These are phyloP conservation scores for Genyomyrus donnyi DNA, from an alignment of 2,113 vertebrate species.

Conservation along the genomic window DNA sequence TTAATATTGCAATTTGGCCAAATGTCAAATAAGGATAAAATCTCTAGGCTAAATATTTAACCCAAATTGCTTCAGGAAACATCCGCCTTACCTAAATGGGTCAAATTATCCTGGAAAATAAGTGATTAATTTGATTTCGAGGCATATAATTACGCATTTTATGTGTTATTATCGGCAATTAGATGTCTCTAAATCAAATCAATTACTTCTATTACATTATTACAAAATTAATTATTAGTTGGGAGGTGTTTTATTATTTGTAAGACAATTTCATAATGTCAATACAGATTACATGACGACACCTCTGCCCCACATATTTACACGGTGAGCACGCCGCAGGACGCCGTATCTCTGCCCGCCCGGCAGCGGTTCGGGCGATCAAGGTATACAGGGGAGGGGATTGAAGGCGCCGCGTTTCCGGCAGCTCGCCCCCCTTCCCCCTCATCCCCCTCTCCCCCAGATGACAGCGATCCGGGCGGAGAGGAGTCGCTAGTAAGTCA, in stretches of 20 bases:
- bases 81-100: not conserved
- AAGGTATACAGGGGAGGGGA: conserved; percentile 37
- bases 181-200: not conserved
- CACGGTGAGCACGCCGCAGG: not conserved
- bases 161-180: not conserved
- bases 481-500: not conserved
- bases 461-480: not conserved
- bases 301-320: not conserved
- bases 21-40: not conserved
- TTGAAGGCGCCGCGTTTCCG: conserved; percentile 24
- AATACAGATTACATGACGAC: not conserved
- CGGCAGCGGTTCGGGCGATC: not conserved
- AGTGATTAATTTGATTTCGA: not conserved
- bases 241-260: not conserved
- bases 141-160: not conserved
- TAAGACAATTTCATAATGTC: not conserved
- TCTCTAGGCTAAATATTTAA: not conserved
- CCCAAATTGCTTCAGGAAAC: not conserved
- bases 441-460: not conserved
- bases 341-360: not conserved
- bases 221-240: not conserved
- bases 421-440: not conserved
- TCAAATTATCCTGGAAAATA: not conserved
- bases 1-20: not conserved
- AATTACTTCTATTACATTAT: not conserved